A percentile compares a stretch with the other conserved stretches of the same genome.
phyloP scores from a whole-genome alignment of 2,113 vertebrate species.

The Pseudorhombus dupliciocellatus region DNA sequence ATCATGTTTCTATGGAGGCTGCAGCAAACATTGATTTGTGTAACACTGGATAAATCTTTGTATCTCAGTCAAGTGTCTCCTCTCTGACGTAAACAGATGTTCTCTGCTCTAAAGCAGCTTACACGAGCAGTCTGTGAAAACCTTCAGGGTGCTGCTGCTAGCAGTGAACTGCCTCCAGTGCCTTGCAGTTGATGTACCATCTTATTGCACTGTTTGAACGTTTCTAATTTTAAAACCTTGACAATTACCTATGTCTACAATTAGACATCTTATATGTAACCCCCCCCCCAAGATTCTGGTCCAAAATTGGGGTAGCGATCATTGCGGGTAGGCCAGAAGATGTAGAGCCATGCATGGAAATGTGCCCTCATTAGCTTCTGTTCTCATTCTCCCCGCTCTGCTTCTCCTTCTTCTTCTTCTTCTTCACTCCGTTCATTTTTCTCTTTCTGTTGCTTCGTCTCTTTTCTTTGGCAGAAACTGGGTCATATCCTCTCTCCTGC shows the following conservation, averaged over 20 bases:
- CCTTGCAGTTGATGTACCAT: conserved; percentile 18
- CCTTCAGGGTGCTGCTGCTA: conserved; percentile 20
- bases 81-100: conserved; percentile 58
- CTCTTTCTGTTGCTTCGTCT: conserved; percentile 49
- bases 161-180: conserved; percentile 21
- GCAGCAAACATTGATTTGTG: conserved; percentile 57
- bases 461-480: conserved; percentile 65
- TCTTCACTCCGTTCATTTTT: conserved; percentile 52
- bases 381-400: conserved; percentile 30
- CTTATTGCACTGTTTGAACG: background rate
- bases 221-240: background rate
- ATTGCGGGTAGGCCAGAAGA: conserved; percentile 24
- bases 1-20: conserved; percentile 45
- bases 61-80: conserved; percentile 59
- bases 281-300: background rate
- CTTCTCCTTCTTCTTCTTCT: conserved; percentile 29
- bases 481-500: conserved; percentile 56
- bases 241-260: too few relatives aligned
- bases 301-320: conserved; percentile 26
- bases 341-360: conserved; percentile 58
- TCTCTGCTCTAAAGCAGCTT: conserved; percentile 57
- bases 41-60: conserved; percentile 41
- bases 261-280: background rate
- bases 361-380: conserved; percentile 63
- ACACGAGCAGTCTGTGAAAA: conserved; percentile 34